Conservation (phyloP, 2,797 vertebrate species). For the Rhinogobio ventralis region DNA sequence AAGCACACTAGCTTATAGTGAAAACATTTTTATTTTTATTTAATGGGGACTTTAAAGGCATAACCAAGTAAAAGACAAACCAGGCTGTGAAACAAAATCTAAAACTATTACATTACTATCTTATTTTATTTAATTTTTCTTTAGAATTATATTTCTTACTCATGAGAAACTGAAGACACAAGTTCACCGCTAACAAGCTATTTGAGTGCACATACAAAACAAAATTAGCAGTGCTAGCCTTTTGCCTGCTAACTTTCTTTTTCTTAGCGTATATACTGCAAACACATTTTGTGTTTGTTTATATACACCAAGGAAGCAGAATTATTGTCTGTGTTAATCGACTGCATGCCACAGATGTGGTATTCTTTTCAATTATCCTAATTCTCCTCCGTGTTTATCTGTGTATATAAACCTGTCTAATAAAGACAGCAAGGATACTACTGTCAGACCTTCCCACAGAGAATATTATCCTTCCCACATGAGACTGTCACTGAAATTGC, state of each 20-base stretch:
- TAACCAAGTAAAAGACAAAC: not conserved
- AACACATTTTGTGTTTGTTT: conserved; percentile 2
- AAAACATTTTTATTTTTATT: too few species aligned
- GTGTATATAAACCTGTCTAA: conserved; percentile 31
- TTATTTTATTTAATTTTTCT: not conserved
- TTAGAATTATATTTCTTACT: not conserved
- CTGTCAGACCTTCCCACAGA: conserved; percentile 31
- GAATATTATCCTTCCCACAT: conserved; percentile 10
- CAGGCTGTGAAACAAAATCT: not conserved
- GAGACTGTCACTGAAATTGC: conserved; percentile 39
- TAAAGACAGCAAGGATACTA: conserved; percentile 28
- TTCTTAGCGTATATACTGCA: not conserved
- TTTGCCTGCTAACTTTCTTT: not conserved
- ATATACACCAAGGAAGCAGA: not conserved
- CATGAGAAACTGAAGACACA: not conserved
- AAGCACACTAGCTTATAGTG: too few species aligned
- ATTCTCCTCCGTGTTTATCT: not conserved
- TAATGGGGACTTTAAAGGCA: too few species aligned
- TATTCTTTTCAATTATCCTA: conserved; percentile 36
- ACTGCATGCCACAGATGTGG: conserved; percentile 15
- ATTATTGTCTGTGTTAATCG: conserved; percentile 24
- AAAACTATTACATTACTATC: not conserved
- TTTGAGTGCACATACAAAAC: not conserved
- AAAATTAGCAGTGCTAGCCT: not conserved
- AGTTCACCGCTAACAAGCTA: not conserved